A percentile compares a stretch with the other conserved stretches of the same genome.
Evolutionary conservation across 37 sponge, comb jelly and placozoan species (phyloP).

Genomic region (Tethya wilhelma): DNA sequence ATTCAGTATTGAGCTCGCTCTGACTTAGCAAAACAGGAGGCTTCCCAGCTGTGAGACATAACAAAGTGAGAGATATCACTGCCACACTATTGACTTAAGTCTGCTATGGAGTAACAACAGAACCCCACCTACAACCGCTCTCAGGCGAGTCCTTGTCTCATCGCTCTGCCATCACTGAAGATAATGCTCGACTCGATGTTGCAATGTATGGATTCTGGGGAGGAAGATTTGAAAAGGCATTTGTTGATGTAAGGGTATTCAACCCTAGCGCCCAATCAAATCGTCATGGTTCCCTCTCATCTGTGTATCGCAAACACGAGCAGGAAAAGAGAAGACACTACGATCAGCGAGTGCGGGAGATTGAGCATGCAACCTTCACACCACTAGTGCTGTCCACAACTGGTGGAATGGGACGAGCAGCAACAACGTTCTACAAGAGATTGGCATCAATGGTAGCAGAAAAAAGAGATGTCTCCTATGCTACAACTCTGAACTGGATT

Average conservation of each 20-base stretch:
- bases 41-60: slow-evolving; percentile 36
- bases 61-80: slow-evolving; percentile 44
- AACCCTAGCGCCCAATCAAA: slow-evolving; percentile 16
- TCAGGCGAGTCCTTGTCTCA: slow-evolving; percentile 19
- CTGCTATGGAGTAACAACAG: slow-evolving; percentile 35
- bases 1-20: slow-evolving; percentile 27
- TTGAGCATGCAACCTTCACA: slow-evolving; percentile 45
- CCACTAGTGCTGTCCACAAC: slow-evolving; percentile 46
- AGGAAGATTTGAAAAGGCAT: slow-evolving; percentile 7
- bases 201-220: slow-evolving; percentile 33
- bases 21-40: slow-evolving; percentile 23
- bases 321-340: slow-evolving; percentile 29
- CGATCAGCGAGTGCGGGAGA: slow-evolving; percentile 40
- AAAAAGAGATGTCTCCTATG: slow-evolving; percentile 16
- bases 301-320: slow-evolving; percentile 25
- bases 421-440: slow-evolving; percentile 40
- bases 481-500: slow-evolving; percentile 12
- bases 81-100: slow-evolving; percentile 44
- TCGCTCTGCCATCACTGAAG: slow-evolving; percentile 21
- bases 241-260: neutral
- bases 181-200: slow-evolving; percentile 33
- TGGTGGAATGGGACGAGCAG: slow-evolving; percentile 60
- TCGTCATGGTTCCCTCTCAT: slow-evolving; percentile 8
- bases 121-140: slow-evolving; percentile 47
- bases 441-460: slow-evolving; percentile 12